Evolutionary conservation across 1,140 invertebrate genomes (phyloP).

Genomic region (Bombus cullumanus): DNA sequence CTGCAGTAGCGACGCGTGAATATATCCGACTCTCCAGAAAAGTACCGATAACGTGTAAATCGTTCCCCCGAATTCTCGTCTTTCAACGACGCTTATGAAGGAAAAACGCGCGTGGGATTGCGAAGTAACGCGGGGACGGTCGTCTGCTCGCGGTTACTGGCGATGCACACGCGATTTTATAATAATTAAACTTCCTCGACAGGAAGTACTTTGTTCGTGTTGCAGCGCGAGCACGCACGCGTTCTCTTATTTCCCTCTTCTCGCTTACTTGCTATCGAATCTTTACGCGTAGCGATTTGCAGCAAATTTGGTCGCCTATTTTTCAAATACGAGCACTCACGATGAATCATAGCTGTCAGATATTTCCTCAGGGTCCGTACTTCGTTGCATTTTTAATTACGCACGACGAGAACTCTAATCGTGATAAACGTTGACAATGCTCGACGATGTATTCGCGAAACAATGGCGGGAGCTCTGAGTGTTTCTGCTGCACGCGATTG

Average conservation of each 20-base stretch:
- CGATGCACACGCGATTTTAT: slow-evolving; percentile 57
- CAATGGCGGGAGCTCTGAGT: background rate
- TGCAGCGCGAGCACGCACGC: background rate
- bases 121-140: slow-evolving; percentile 39
- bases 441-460: background rate
- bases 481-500: background rate
- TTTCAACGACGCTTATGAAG: background rate
- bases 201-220: slow-evolving; percentile 41
- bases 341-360: background rate
- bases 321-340: background rate
- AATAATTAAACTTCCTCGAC: slow-evolving; percentile 65
- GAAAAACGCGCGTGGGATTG: slow-evolving; percentile 31
- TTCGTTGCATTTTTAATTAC: background rate
- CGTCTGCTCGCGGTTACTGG: slow-evolving; percentile 17
- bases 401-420: background rate
- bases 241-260: background rate
- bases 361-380: background rate
- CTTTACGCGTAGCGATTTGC: background rate
- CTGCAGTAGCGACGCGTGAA: background rate
- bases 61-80: slow-evolving; percentile 19
- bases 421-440: background rate
- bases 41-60: slow-evolving; percentile 23
- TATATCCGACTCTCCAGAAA: slow-evolving; percentile 9
- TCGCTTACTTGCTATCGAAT: background rate
- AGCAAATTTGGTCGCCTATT: background rate